Conservation (phyloP, 2,113 vertebrate species). For the Climacteris rufus region DNA sequence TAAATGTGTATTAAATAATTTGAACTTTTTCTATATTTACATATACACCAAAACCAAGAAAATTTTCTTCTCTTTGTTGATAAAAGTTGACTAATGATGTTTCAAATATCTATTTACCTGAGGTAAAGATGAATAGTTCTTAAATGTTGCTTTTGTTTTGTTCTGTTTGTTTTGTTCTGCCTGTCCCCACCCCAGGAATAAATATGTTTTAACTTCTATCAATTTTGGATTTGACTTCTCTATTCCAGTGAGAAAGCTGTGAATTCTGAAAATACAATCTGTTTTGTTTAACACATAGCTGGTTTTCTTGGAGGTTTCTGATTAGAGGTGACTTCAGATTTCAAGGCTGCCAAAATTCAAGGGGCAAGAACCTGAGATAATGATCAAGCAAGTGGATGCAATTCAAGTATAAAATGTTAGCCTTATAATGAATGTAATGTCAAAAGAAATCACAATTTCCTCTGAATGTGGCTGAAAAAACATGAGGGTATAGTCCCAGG, state of each 20-base stretch:
- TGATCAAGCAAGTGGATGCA: not conserved
- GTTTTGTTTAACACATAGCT: not conserved
- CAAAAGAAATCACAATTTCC: not conserved
- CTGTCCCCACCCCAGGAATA: rapidly evolving
- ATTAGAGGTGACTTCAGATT: not conserved
- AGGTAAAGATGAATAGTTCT: not conserved
- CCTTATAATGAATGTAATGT: not conserved
- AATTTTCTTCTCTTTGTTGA: not conserved
- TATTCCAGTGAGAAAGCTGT: not conserved
- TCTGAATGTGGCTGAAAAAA: not conserved
- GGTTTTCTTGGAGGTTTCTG: not conserved
- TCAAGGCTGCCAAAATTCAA: not conserved
- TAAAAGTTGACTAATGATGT: not conserved
- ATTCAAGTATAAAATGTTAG: not conserved
- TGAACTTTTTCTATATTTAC: not conserved
- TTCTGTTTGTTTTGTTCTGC: not conserved
- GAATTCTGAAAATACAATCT: not conserved
- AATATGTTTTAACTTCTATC: not conserved
- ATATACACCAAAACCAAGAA: not conserved
- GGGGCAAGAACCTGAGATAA: not conserved
- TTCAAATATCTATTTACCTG: not conserved
- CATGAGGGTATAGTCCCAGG: not conserved
- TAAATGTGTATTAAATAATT: not conserved
- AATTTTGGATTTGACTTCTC: not conserved
- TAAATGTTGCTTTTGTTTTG: not conserved